Conservation (phyloP, 1,140 invertebrate genomes). For the Octopus bimaculoides region DNA sequence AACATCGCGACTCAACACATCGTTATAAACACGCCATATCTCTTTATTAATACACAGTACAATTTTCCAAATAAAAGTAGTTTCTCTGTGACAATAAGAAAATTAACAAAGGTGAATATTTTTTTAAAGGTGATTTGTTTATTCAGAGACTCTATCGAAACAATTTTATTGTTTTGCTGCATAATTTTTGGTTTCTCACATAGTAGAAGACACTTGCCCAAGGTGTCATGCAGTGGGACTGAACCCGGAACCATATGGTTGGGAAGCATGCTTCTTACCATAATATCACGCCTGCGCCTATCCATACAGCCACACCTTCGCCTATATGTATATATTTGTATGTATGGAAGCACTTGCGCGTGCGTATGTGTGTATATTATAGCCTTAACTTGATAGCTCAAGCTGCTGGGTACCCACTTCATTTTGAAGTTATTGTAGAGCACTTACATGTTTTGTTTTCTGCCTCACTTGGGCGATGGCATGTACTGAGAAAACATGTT, state of each 20-base stretch:
- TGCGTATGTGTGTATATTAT: not conserved
- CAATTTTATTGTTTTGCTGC: not conserved
- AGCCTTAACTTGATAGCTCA: conserved; percentile 4
- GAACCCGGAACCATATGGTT: too few relatives aligned
- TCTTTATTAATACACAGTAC: not conserved
- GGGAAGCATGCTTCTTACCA: too few relatives aligned
- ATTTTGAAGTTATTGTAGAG: not conserved
- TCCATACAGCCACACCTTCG: too few relatives aligned
- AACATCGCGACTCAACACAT: too few relatives aligned
- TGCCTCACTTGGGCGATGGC: conserved; percentile 3
- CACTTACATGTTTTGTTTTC: conserved; percentile 7
- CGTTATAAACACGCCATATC: too few relatives aligned
- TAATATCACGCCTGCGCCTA: too few relatives aligned
- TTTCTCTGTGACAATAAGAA: not conserved
- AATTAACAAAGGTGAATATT: not conserved
- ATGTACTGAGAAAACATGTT: conserved; percentile 2
- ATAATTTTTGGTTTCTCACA: not conserved
- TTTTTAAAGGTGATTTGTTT: not conserved
- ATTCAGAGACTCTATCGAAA: not conserved
- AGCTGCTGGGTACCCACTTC: not conserved
- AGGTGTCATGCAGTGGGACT: too few relatives aligned
- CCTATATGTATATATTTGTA: not conserved
- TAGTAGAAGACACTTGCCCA: too few relatives aligned
- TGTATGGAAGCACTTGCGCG: not conserved
- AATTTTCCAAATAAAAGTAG: not conserved